Percentiles rank a stretch among this genome's conserved stretches.
Evolutionary conservation across 1,140 invertebrate species (phyloP).

Genomic region (Camponotus pennsylvanicus): DNA sequence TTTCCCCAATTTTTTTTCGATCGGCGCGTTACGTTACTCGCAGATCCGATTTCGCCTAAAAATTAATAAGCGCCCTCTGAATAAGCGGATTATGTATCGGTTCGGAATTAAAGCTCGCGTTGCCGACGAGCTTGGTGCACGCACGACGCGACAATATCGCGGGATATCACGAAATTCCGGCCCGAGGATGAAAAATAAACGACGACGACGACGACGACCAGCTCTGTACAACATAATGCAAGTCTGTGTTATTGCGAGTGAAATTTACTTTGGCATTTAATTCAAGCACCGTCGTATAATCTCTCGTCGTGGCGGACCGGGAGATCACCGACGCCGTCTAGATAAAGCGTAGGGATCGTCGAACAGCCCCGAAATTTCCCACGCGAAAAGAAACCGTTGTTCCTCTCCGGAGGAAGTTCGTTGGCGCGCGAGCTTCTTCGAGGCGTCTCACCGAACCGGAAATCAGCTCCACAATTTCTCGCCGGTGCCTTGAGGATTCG

Average conservation of each 20-base stretch:
- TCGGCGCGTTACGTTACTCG: constrained; percentile 15
- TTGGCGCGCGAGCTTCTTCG: not conserved
- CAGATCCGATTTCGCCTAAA: constrained; percentile 60
- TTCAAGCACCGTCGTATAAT: constrained; percentile 42
- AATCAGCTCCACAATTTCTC: constrained; percentile 5
- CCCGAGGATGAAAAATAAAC: constrained; percentile 28
- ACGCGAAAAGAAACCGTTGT: constrained; percentile 41
- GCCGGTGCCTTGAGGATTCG: not conserved
- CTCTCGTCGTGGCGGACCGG: constrained; percentile 15
- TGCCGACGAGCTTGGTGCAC: constrained; percentile 22
- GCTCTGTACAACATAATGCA: not conserved
- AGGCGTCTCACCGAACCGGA: not conserved
- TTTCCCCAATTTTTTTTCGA: not conserved
- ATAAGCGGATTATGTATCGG: constrained; percentile 67
- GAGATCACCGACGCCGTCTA: constrained; percentile 28
- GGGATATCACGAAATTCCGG: constrained; percentile 20
- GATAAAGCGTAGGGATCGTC: constrained; percentile 31
- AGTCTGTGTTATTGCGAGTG: constrained; percentile 4
- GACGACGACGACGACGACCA: not conserved
- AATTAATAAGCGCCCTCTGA: constrained; percentile 66
- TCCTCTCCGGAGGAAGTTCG: not conserved
- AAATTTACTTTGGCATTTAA: constrained; percentile 42
- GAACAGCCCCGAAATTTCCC: constrained; percentile 41
- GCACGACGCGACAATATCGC: constrained; percentile 31
- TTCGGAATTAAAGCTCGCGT: constrained; percentile 65